These are phyloP conservation scores for Harpagus bidentatus DNA, from an alignment of 2,113 vertebrate genomes.

Conservation along the genomic window DNA sequence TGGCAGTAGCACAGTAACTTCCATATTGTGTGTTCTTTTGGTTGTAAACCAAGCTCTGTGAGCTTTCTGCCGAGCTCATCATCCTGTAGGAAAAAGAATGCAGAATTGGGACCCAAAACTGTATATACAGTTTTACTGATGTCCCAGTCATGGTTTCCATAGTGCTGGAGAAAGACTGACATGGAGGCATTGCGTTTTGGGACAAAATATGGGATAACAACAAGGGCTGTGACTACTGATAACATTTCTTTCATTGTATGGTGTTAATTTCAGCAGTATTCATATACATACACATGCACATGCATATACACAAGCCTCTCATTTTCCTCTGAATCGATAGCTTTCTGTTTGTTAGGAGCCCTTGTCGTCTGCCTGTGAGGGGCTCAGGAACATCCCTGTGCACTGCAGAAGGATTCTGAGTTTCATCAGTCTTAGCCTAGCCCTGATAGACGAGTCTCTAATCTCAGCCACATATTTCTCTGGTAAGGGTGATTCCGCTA, in stretches of 20 bases:
- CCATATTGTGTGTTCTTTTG: not conserved
- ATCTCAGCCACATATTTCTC: not conserved
- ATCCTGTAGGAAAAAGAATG: not conserved
- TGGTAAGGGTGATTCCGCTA: not conserved
- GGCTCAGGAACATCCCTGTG: not conserved
- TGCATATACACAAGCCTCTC: not conserved
- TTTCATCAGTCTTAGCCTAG: not conserved
- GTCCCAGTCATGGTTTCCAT: not conserved
- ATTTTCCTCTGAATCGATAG: not conserved
- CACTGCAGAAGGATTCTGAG: not conserved
- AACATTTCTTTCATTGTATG: not conserved
- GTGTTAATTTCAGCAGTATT: not conserved
- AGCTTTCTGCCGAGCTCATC: not conserved
- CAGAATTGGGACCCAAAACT: not conserved
- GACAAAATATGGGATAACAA: not conserved
- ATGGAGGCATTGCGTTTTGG: not conserved
- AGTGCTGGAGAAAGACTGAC: not conserved
- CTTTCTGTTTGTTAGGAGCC: not conserved
- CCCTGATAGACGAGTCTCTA: not conserved
- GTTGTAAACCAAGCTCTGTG: not conserved
- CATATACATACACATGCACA: not conserved
- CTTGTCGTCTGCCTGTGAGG: accelerated
- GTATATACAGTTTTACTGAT: not conserved
- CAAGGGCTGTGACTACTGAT: not conserved
- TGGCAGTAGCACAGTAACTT: not conserved